Base-by-base conservation (phyloP, 2,888 invertebrate species). In the Cataglyphis livida region DNA sequence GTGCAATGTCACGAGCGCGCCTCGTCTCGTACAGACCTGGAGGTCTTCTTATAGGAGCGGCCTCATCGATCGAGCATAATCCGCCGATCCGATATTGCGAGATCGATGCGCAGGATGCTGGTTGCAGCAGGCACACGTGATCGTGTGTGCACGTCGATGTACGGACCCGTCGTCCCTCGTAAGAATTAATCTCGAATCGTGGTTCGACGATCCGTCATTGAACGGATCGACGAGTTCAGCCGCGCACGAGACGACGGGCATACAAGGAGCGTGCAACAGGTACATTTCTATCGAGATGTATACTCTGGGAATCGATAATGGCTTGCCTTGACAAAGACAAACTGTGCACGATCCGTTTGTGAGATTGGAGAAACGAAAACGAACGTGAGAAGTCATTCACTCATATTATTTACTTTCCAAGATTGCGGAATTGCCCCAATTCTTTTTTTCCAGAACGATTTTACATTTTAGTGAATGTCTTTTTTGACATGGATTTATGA, bases 1-100 rank as follows among this genome's bases (percentile, higher is more conserved):
- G 89, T 90, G 87, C 90, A 87, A 90, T 90, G 89, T 90, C 89
- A 89, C 89, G 89, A 89, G 88, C 85, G 84, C 78, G 83, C 74
- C 83, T 85, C 79, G 88, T 89, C 83, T 85, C 88, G 89, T 85
- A 86, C 88, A 82, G 48, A 48, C 6, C 48, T 70, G 74, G 66
- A 12, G 76, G 82, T 76, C 85, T 85, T 87, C 48, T 51, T 51
- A 85, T 57, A 88, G 84, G 87, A 82, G 87, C 88, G 84, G 83
- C 78, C 84, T 51, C 84, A 12, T 76, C 79, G 71, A 88, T 81
- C 81, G 81, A 75, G 85, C 83, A 88, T 88, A 89, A 87, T 88
- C 85, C 87, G 83, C 75, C 83, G 90, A 89, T 88, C 87, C 84
- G 76, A 51, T 76, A 85, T 83, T 71, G 85, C 78, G 65, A 84